Base-by-base conservation (phyloP, 2,888 invertebrate genomes). In the Cerceris rybyensis region DNA sequence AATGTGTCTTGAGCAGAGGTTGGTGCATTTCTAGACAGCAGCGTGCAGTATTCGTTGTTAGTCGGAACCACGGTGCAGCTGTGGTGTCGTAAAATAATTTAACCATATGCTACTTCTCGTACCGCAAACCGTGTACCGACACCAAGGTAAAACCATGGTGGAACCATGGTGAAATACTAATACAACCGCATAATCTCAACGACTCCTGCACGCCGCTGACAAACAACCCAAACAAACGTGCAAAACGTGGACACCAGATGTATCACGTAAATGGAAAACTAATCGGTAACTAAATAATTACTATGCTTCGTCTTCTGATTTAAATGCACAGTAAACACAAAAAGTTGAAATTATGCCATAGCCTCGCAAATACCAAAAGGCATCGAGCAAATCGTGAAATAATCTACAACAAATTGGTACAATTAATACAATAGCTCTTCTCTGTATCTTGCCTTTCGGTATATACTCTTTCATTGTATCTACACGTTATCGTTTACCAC, bases 51-150 rank as follows among this genome's bases (percentile, higher is more conserved):
- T 52, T 52, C 52, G 46, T 16, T 16, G 55, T 41, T 9, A 16
- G 9, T n/a, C 42, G 14, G 54, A 14, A 65, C 55, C 16, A 11
- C 9, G 14, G 54, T 46, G 54, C 71, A 57, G 50, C 66, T 61
- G 61, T 43, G 61, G 66, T 39, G 66, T 67, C 67, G 63, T 71
- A 75, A 75, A 75, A 75, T 75, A 75, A 71, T 75, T 71, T 49
- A 66, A 75, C 65, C 71, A 52, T 71, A 57, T 61, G 71, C 43
- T 57, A 50, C 28, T 39, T 6, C 6, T 11, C 13, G 41, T 11
- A 41, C 13, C 41, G 14, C 28, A 28, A 28, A 28, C 55, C 41
- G 11, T 46, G 8, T 54, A 52, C 54, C 16, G 28, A 41, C 43
- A 60, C 13, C 8, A 0, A 2, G 49, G 50, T 50, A 5, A n/a